These are phyloP conservation scores for Doryteuthis pealeii DNA, from an alignment of 1,140 invertebrate genomes.

Conservation along the genomic window DNA sequence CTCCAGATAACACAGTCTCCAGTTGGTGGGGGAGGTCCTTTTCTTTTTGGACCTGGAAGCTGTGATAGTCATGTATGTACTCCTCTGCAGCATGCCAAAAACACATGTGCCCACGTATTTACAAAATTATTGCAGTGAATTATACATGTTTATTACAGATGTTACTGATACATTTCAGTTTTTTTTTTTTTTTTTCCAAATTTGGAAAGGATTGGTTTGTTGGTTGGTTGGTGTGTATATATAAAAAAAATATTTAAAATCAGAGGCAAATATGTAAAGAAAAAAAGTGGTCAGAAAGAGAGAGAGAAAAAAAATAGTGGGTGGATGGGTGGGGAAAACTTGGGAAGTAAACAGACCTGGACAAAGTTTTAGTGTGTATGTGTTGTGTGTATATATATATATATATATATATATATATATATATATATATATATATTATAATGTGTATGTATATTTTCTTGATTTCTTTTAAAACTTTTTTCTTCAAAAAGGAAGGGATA, in stretches of 20 bases:
- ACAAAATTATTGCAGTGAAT: constrained; percentile 11
- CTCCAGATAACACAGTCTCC: too few relatives aligned
- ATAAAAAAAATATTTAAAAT: not conserved
- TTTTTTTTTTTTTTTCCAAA: not conserved
- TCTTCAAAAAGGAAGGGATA: too few relatives aligned
- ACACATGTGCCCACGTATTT: not conserved
- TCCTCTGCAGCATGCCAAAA: not conserved
- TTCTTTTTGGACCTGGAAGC: not conserved
- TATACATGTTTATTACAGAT: constrained; percentile 14
- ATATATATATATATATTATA: too few relatives aligned
- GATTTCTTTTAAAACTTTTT: too few relatives aligned
- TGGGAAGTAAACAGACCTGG: not conserved
- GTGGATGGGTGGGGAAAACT: not conserved
- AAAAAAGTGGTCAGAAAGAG: not conserved
- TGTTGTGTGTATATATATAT: too few relatives aligned
- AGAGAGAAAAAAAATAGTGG: not conserved
- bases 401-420: too few relatives aligned
- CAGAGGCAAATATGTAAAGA: not conserved
- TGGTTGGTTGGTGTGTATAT: not conserved
- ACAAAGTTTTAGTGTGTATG: not conserved
- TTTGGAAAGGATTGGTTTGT: not conserved
- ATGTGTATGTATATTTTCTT: too few relatives aligned
- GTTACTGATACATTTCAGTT: not conserved
- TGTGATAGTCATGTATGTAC: constrained; percentile 5
- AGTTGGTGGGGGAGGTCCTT: not conserved